Percentiles rank a stretch among this genome's conserved stretches.
phyloP scores from a whole-genome alignment of 1,140 invertebrate genomes.

The Protaetia brevitarsis region DNA sequence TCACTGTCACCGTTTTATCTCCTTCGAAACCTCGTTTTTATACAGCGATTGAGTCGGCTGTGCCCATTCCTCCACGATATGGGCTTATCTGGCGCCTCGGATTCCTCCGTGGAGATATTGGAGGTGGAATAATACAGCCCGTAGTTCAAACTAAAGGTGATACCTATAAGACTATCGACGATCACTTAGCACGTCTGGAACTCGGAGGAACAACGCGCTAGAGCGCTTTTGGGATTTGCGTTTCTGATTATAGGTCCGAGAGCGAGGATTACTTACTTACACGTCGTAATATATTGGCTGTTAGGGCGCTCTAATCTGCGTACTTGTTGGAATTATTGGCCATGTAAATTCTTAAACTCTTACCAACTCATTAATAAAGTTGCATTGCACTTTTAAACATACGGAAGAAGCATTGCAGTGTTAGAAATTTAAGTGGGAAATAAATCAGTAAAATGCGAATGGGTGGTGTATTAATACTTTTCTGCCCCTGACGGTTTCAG shows the following conservation, averaged over 20 bases:
- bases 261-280: neutral
- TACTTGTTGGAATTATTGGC: too few species aligned
- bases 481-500: too few species aligned
- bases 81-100: neutral
- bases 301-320: too few species aligned
- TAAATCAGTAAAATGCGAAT: too few species aligned
- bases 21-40: neutral
- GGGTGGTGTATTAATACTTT: too few species aligned
- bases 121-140: neutral
- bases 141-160: conserved; percentile 5
- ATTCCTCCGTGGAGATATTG: neutral
- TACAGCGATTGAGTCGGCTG: neutral
- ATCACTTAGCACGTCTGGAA: neutral
- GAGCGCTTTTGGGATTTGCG: neutral
- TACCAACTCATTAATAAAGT: too few species aligned
- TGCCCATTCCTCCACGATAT: neutral
- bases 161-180: conserved; percentile 2
- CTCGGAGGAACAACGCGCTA: neutral
- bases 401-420: too few species aligned
- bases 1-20: neutral
- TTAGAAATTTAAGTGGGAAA: too few species aligned
- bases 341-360: too few species aligned
- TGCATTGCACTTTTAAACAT: too few species aligned
- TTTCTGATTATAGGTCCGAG: neutral
- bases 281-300: neutral